Base-by-base conservation (phyloP, 2,113 vertebrate genomes). In the Dipodomys spectabilis region DNA sequence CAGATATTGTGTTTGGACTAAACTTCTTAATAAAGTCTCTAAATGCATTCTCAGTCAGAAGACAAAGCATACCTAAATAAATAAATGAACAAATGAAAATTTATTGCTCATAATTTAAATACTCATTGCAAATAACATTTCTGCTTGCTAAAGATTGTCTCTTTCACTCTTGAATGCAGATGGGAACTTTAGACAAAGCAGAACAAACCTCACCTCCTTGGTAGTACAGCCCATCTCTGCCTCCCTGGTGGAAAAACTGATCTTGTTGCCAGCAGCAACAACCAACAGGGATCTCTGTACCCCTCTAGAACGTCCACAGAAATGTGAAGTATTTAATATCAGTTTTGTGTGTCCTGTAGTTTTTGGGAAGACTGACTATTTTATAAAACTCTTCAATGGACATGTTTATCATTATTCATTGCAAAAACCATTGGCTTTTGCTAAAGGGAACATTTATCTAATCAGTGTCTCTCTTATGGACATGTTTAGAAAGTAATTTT, bases 201-300 rank as follows among this genome's bases (percentile, higher is more conserved):
- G 68, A 13, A 67, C 68, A 62, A 98, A 98, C 96, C 97, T 99
- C 92, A 99, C 99, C 2, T 97, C 97, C 1, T 89, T 99, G 49
- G 90, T 99, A 88, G 99, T 99, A 7, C 99, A 99, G 96, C 99
- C 99, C 60, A 97, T 99, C 95, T 99, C 99, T 49, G 97, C 98
- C 12, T 92, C 96, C 65, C 98, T 99, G 6, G 99, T 98, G 90
- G 98, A 97, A 97, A 98, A 97, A 44, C 97, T 99, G 2, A 27
- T 98, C 79, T 98, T 98, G 45, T 96, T 96, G 0, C 92, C 97
- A 10, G 94, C 97, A 60, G 93, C 95, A 22, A 22, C 77, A 75
- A 53, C 68, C 45, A 96, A 89, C 83, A 97, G 86, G 6, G 81
- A 97, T 22, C 69, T 18, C 64, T 99, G 99, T 60, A 30, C 86